Base-by-base conservation (phyloP, 2,888 invertebrate species). In the Esperia sulphurella region DNA sequence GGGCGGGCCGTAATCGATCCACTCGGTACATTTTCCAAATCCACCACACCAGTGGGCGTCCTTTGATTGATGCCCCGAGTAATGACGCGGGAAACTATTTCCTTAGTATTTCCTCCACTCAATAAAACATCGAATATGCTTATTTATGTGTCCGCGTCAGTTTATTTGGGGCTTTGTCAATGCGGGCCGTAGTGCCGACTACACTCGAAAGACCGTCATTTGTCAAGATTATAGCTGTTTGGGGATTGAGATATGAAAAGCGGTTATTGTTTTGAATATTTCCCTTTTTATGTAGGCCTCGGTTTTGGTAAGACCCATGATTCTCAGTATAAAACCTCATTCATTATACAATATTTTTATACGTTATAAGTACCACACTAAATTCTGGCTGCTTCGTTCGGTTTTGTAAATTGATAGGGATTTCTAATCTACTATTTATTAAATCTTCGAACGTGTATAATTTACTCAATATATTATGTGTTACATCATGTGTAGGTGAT, bases 121-220 rank as follows among this genome's bases (percentile, higher is more conserved):
- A 84, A 88, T 87, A 85, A 87, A 87, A 85, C 85, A 82, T 85
- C 81, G 75, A 87, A 85, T 83, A 83, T 85, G 84, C 83, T 82
- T 85, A 87, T 86, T 84, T 87, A 85, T 84, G 72, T 80, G 78
- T 75, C 79, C 72, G 75, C 75, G 76, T 79, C 83, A 77, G 74
- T 86, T 85, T 87, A 86, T 85, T 85, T 75, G 79, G 79, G 79
- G 78, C 79, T 81, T 83, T 85, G 87, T 87, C 84, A 81, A 78
- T 83, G 79, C 71, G 74, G 72, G 71, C 75, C 76, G 73, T 77
- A 76, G 79, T 79, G 77, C 76, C 75, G 79, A 79, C 78, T 79
- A 80, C 75, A 78, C 80, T 80, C 71, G 70, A 78, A 79, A 79
- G 80, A 87, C 87, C 83, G 79, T 83, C 79, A 86, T 87, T 88